Evolutionary conservation across 2,113 vertebrate species (phyloP).

Genomic region (Percina caprodes): DNA sequence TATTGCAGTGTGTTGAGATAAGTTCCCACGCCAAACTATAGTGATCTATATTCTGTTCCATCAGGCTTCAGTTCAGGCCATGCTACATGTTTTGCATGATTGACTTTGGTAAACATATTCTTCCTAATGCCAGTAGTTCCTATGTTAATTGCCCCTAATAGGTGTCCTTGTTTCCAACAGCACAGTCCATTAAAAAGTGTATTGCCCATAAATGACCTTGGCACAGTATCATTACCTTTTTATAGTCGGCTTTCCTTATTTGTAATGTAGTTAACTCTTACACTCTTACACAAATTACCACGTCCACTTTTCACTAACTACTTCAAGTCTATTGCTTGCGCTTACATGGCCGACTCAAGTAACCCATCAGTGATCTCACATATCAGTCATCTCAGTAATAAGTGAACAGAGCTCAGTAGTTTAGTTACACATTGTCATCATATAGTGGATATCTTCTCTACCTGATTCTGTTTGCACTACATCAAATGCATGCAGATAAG

Average conservation of each 20-base stretch:
- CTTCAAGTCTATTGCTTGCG: constrained; percentile 44
- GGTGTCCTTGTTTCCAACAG: constrained; percentile 44
- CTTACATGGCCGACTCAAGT: constrained; percentile 25
- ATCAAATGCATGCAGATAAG: constrained; percentile 55
- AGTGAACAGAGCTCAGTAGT: constrained; percentile 20
- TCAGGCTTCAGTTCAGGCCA: constrained; percentile 30
- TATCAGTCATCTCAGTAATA: constrained; percentile 27
- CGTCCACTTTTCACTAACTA: constrained; percentile 51
- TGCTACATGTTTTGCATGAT: constrained; percentile 62
- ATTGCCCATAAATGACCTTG: constrained; percentile 69
- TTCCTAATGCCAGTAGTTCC: constrained; percentile 50
- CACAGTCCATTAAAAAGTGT: constrained; percentile 53
- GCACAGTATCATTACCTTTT: constrained; percentile 55
- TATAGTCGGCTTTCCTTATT: constrained; percentile 55
- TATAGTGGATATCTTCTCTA: constrained; percentile 21
- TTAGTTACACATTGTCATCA: constrained; percentile 21
- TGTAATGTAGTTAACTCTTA: constrained; percentile 45
- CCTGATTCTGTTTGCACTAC: constrained; percentile 36
- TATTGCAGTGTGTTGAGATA: constrained; percentile 15
- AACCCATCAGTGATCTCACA: constrained; percentile 31
- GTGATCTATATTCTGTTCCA: too few relatives aligned
- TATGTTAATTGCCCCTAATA: constrained; percentile 51
- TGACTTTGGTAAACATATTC: constrained; percentile 62
- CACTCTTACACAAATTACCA: constrained; percentile 41
- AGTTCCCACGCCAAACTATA: constrained; percentile 33